Base-by-base conservation (phyloP, 2,113 vertebrate genomes). In the Spermophilus dauricus region DNA sequence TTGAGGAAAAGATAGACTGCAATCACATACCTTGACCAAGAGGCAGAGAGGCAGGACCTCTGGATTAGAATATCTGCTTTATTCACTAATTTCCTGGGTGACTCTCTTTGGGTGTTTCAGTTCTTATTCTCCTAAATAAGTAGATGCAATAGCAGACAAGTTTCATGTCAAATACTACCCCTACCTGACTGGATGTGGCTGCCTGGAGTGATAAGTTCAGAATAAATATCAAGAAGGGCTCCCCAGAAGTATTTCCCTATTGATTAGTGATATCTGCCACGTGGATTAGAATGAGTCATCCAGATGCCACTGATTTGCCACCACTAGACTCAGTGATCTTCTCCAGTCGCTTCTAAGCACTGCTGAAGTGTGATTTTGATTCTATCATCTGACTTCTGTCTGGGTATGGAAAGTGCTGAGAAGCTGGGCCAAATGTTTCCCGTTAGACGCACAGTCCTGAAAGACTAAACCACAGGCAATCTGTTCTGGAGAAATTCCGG, bases 401-500 rank as follows among this genome's bases (percentile, higher is more conserved):
- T 91, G 84, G 58, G 56, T 92, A 39, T 94, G 90, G 87, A 95
- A 97, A 97, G 86, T 89, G 42, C 70, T 48, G 51, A 58, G 65
- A 92, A 87, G 16, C 58, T 82, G 75, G 48, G 92, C 97, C 98
- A 98, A 96, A 48, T 26, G 5, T 84, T 97, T 97, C 94, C 97
- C 90, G 30, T 97, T 92, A 96, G 77, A 56, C 96, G 70, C 85
- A 96, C 11, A 70, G 72, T 93, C 91, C 88, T 97, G 81, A 93
- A 97, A 97, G 90, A 58, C 82, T 86, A 97, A 97, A 96, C 92
- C 97, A 73, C 97, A 97, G 92, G 70, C 94, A 90, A 80, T 69
- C 80, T 94, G 45, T 96, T 97, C 83, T 94, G 92, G 81, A 96
- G 97, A 84, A 96, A 96, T 61, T 22, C 67, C 87, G 96, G 97